Conservation (phyloP, 35 echinoderm and acorn worm genomes). For the Lytechinus variegatus region DNA sequence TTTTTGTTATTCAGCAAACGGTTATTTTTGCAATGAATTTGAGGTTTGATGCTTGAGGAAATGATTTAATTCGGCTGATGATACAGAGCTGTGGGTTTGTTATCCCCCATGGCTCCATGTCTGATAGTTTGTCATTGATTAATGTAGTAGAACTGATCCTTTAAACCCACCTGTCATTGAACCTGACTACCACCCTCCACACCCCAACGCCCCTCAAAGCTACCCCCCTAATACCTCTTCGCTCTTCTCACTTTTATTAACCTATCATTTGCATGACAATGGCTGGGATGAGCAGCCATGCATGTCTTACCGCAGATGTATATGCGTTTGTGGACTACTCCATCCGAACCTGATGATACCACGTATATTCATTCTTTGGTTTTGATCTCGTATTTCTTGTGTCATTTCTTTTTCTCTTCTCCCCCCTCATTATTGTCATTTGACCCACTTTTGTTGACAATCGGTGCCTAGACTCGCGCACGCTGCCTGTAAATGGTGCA, state of each 20-base stretch:
- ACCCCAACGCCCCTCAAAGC: slow-evolving; percentile 4
- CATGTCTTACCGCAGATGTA: not conserved
- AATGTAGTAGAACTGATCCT: slow-evolving; percentile 47
- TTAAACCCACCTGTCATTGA: slow-evolving; percentile 48
- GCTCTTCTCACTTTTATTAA: not conserved
- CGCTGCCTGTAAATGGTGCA: not conserved
- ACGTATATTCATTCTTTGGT: slow-evolving; percentile 1
- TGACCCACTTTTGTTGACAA: slow-evolving; percentile 28
- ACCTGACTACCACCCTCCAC: slow-evolving; percentile 27
- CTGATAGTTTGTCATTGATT: slow-evolving; percentile 45
- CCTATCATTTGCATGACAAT: slow-evolving; percentile 15
- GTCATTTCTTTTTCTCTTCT: slow-evolving; percentile 35
- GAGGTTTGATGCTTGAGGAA: not conserved
- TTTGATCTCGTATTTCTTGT: not conserved
- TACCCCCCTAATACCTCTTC: not conserved
- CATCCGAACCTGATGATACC: not conserved
- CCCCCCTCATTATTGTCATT: not conserved
- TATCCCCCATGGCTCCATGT: not conserved
- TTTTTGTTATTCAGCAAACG: not conserved
- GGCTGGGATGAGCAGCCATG: slow-evolving; percentile 33
- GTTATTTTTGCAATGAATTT: slow-evolving; percentile 3
- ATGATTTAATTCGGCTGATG: not conserved
- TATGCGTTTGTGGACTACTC: slow-evolving; percentile 2
- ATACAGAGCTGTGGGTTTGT: not conserved
- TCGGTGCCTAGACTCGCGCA: not conserved